These are phyloP conservation scores for Sinotaia quadrata DNA, from an alignment of 2,888 invertebrate species.

Conservation along the genomic window DNA sequence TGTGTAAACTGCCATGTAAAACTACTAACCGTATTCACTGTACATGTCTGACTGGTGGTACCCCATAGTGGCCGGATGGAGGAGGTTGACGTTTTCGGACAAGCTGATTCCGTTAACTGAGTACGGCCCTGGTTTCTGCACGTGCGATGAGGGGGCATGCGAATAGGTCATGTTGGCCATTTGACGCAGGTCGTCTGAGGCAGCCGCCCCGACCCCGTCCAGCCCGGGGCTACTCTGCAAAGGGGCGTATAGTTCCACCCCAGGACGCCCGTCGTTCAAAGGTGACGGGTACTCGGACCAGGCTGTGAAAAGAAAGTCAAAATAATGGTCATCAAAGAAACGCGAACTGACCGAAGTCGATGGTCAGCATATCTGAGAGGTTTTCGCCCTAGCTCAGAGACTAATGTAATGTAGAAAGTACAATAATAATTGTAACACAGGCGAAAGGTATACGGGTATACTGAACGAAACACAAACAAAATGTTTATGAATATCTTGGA, in stretches of 20 bases:
- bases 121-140: slow-evolving; percentile 60
- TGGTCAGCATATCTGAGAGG: too few species aligned
- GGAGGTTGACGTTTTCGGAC: slow-evolving; percentile 74
- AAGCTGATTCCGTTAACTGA: slow-evolving; percentile 68
- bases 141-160: slow-evolving; percentile 48
- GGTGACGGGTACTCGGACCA: slow-evolving; percentile 32
- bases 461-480: too few species aligned
- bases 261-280: slow-evolving; percentile 23
- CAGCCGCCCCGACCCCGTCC: slow-evolving; percentile 21
- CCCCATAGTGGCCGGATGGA: slow-evolving; percentile 77
- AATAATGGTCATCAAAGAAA: too few species aligned
- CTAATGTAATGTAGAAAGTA: too few species aligned
- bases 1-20: too few species aligned
- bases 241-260: slow-evolving; percentile 26
- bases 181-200: slow-evolving; percentile 32
- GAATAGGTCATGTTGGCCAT: slow-evolving; percentile 57
- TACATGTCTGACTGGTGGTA: slow-evolving; percentile 28
- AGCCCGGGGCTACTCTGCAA: slow-evolving; percentile 24
- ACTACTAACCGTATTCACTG: slow-evolving; percentile 13
- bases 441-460: too few species aligned
- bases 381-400: too few species aligned
- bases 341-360: too few species aligned
- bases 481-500: too few species aligned
- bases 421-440: too few species aligned
- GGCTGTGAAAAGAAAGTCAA: slow-evolving; percentile 15